Percentiles rank a stretch among this genome's conserved stretches.
phyloP scores from a whole-genome alignment of 2,797 vertebrate species.

The Syngnathus rostellatus region DNA sequence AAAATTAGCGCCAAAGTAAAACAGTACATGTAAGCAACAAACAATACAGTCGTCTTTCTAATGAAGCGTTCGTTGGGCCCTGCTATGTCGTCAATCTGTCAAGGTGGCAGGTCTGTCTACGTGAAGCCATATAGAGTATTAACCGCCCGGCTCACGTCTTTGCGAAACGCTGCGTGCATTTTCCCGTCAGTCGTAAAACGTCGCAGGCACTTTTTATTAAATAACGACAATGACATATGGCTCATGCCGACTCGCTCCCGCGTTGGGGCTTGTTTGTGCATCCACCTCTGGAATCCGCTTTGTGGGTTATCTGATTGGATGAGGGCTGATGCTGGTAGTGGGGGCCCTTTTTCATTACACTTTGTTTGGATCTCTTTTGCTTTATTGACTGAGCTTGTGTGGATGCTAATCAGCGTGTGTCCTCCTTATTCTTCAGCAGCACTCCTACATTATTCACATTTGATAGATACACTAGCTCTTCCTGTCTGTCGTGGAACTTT shows the following conservation, averaged over 20 bases:
- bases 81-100: background rate
- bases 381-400: background rate
- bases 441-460: background rate
- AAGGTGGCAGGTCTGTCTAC: background rate
- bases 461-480: background rate
- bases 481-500: too few species aligned
- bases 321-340: background rate
- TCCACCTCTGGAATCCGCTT: constrained; percentile 18
- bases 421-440: background rate
- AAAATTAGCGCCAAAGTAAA: too few species aligned
- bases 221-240: constrained; percentile 37
- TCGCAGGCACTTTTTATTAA: constrained; percentile 37
- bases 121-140: background rate
- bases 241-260: constrained; percentile 32
- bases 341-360: background rate
- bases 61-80: background rate
- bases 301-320: constrained; percentile 41
- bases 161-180: background rate
- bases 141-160: background rate
- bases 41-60: background rate
- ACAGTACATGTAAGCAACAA: too few species aligned
- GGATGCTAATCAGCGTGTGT: background rate
- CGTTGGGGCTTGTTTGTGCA: constrained; percentile 22
- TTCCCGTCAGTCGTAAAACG: background rate
- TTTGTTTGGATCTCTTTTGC: background rate